Percentiles rank a stretch among this genome's conserved stretches.
These are phyloP conservation scores for Dendrocopos noguchii DNA, from an alignment of 2,113 vertebrate species.

Conservation along the genomic window DNA sequence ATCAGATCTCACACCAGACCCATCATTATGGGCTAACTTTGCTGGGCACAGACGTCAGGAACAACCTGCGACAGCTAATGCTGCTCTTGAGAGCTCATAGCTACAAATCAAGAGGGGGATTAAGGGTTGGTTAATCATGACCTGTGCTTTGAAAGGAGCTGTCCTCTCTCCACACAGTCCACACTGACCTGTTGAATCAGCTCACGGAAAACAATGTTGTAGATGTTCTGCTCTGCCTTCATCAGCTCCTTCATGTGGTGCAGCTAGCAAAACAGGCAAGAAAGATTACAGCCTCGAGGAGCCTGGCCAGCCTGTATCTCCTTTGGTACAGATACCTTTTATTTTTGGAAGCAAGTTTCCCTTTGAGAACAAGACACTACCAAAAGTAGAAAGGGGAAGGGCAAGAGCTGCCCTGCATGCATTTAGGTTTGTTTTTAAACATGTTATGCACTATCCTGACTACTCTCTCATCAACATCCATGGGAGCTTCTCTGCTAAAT, in stretches of 20 bases:
- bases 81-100: background rate
- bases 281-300: background rate
- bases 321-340: background rate
- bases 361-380: background rate
- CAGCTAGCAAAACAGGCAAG: constrained; percentile 74
- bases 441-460: background rate
- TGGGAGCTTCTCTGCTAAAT: background rate
- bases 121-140: constrained; percentile 20
- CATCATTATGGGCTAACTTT: background rate
- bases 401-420: background rate
- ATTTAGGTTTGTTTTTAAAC: background rate
- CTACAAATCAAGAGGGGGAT: background rate
- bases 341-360: background rate
- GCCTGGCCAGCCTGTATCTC: background rate
- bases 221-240: constrained; percentile 87
- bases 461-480: background rate
- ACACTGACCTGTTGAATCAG: constrained; percentile 90
- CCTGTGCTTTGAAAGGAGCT: constrained; percentile 90
- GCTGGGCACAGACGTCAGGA: background rate
- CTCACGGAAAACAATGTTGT: constrained; percentile 89
- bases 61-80: background rate
- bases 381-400: background rate
- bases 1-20: background rate
- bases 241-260: constrained; percentile 82
- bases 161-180: constrained; percentile 86